Percentiles rank a stretch among this genome's conserved stretches.
Conservation (phyloP, 1,140 invertebrate genomes). For the Drosophila nannoptera region DNA sequence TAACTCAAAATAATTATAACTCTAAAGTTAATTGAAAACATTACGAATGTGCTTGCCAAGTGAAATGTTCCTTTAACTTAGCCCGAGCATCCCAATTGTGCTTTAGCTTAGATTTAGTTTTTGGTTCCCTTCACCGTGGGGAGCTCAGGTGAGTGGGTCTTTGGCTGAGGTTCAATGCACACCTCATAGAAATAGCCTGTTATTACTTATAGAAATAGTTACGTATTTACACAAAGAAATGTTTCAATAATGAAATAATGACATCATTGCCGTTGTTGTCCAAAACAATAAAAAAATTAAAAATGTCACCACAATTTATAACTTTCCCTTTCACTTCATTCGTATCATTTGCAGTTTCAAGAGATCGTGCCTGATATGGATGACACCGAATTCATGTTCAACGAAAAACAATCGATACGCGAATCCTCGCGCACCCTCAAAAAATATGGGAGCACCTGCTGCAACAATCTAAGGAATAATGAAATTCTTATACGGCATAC, state of each 20-base stretch:
- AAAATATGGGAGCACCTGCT: constrained; percentile 92
- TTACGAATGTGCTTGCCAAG: not conserved
- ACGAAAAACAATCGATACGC: constrained; percentile 90
- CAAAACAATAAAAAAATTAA: constrained; percentile 1
- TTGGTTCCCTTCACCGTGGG: constrained; percentile 19
- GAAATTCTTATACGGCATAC: constrained; percentile 89
- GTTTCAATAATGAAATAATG: constrained; percentile 24
- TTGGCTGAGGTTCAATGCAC: constrained; percentile 10
- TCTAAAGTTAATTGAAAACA: constrained; percentile 12
- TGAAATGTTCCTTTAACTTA: constrained; percentile 17
- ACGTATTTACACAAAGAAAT: constrained; percentile 24
- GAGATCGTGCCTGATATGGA: constrained; percentile 81
- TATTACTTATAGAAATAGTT: constrained; percentile 30
- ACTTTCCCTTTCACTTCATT: constrained; percentile 25
- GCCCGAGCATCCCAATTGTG: constrained; percentile 11
- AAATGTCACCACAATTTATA: constrained; percentile 2
- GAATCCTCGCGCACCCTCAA: constrained; percentile 89
- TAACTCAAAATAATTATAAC: not conserved
- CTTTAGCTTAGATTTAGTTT: constrained; percentile 8
- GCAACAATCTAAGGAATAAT: constrained; percentile 81
- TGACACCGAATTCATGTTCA: constrained; percentile 85
- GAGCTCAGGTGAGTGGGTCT: constrained; percentile 29
- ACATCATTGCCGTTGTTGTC: constrained; percentile 49
- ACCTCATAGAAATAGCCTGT: constrained; percentile 15
- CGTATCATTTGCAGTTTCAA: constrained; percentile 69